These are phyloP conservation scores for Steinernema scapterisci DNA, from an alignment of 2,888 invertebrate species.

Conservation along the genomic window DNA sequence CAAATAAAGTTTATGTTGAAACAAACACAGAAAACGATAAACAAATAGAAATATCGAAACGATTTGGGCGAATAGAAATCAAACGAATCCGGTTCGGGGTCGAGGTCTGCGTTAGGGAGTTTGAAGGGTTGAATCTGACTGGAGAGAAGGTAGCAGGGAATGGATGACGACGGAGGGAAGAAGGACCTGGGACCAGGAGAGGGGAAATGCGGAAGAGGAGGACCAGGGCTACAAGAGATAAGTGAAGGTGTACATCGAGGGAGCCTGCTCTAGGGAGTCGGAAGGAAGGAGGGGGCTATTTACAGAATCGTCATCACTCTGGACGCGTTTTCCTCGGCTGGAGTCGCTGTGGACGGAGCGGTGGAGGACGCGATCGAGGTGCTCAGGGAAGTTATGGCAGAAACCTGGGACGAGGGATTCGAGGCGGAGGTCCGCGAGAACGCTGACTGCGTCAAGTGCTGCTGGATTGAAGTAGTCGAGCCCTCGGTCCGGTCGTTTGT, in stretches of 20 bases:
- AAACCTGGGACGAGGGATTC: background rate
- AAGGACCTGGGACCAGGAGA: background rate
- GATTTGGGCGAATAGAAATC: slow-evolving; percentile 3
- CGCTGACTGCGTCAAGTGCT: slow-evolving; percentile 40
- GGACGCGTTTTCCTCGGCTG: background rate
- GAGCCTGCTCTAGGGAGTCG: too few species aligned
- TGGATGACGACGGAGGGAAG: background rate
- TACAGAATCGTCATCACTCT: slow-evolving; percentile 38
- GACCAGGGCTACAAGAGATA: background rate
- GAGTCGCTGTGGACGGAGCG: slow-evolving; percentile 8
- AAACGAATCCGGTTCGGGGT: background rate
- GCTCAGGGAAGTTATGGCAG: background rate
- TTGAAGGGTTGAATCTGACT: slow-evolving; percentile 8
- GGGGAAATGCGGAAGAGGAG: background rate
- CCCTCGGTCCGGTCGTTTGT: slow-evolving; percentile 12
- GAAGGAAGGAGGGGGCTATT: background rate
- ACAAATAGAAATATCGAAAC: slow-evolving; percentile 21
- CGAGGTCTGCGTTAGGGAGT: background rate
- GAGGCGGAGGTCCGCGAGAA: slow-evolving; percentile 8
- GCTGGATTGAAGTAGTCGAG: slow-evolving; percentile 43
- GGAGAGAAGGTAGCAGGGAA: background rate
- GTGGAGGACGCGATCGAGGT: slow-evolving; percentile 1
- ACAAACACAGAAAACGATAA: background rate
- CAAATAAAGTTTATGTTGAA: slow-evolving; percentile 25
- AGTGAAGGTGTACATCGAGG: background rate